These are phyloP conservation scores for Tenthredo mesomela DNA, from an alignment of 2,888 invertebrate species.

Conservation along the genomic window DNA sequence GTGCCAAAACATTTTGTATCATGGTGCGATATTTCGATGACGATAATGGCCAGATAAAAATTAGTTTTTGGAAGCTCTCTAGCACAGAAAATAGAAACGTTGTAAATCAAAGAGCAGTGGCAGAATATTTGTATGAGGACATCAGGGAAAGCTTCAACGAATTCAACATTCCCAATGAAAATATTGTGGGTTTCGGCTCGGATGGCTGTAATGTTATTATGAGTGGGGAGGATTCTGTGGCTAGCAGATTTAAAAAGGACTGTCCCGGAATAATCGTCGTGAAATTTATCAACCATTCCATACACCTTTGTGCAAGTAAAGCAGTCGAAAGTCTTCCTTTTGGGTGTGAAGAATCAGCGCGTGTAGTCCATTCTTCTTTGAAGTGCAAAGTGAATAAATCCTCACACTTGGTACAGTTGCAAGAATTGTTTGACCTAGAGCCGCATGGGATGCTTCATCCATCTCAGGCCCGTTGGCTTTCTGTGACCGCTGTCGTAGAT, in stretches of 20 bases:
- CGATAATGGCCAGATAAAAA: too few species aligned
- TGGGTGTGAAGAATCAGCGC: background rate
- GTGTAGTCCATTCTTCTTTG: too few species aligned
- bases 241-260: too few species aligned
- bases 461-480: conserved; percentile 49
- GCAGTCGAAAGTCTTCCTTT: background rate
- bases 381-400: background rate
- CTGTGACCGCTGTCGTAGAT: conserved; percentile 58
- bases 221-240: conserved; percentile 65
- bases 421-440: background rate
- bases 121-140: conserved; percentile 55
- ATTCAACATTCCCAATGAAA: conserved; percentile 56
- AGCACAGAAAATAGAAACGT: conserved; percentile 29
- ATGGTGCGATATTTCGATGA: too few species aligned
- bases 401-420: background rate
- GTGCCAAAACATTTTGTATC: too few species aligned
- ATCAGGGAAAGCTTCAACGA: conserved; percentile 56
- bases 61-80: conserved; percentile 62
- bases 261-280: conserved; percentile 59
- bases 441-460: background rate
- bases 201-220: conserved; percentile 64
- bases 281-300: conserved; percentile 23
- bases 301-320: background rate
- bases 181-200: conserved; percentile 67
- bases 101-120: conserved; percentile 54